A percentile compares a stretch with the other conserved stretches of the same genome.
Evolutionary conservation across 2,113 vertebrate species (phyloP).

Genomic region (Amphilophus citrinellus): DNA sequence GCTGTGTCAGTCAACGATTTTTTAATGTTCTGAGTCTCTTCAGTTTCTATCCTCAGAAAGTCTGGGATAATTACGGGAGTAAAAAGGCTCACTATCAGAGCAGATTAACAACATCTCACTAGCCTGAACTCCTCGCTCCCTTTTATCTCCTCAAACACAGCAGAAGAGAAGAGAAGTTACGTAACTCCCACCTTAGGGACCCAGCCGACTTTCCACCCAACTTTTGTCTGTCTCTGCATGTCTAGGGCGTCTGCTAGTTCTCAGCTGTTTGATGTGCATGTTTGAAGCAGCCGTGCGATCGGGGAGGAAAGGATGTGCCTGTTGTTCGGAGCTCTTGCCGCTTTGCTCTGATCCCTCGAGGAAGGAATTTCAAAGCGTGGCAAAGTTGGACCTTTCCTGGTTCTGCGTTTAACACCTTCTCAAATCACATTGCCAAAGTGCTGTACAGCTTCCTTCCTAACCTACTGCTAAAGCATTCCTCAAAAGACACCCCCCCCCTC

Average conservation of each 20-base stretch:
- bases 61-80: slow-evolving; percentile 72
- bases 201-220: slow-evolving; percentile 73
- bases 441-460: slow-evolving; percentile 37
- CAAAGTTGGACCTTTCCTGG: slow-evolving; percentile 67
- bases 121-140: slow-evolving; percentile 70
- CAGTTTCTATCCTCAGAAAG: slow-evolving; percentile 61
- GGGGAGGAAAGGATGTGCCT: slow-evolving; percentile 63
- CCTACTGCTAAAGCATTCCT: slow-evolving; percentile 47
- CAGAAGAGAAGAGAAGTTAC: slow-evolving; percentile 71
- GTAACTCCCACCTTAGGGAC: slow-evolving; percentile 76
- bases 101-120: slow-evolving; percentile 75
- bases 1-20: slow-evolving; percentile 53
- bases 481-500: slow-evolving; percentile 23
- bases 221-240: slow-evolving; percentile 70
- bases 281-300: slow-evolving; percentile 68
- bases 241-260: slow-evolving; percentile 61
- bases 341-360: slow-evolving; percentile 61
- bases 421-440: slow-evolving; percentile 49
- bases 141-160: slow-evolving; percentile 77
- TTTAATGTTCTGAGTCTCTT: slow-evolving; percentile 61
- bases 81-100: slow-evolving; percentile 67
- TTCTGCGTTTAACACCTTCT: slow-evolving; percentile 70
- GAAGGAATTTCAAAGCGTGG: slow-evolving; percentile 63
- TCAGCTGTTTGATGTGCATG: slow-evolving; percentile 72
- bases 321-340: slow-evolving; percentile 64